Evolutionary conservation across 2,888 invertebrate species (phyloP), one percentile per base, ranked within the genome.

Genomic region (Heliconius ismenius): DNA sequence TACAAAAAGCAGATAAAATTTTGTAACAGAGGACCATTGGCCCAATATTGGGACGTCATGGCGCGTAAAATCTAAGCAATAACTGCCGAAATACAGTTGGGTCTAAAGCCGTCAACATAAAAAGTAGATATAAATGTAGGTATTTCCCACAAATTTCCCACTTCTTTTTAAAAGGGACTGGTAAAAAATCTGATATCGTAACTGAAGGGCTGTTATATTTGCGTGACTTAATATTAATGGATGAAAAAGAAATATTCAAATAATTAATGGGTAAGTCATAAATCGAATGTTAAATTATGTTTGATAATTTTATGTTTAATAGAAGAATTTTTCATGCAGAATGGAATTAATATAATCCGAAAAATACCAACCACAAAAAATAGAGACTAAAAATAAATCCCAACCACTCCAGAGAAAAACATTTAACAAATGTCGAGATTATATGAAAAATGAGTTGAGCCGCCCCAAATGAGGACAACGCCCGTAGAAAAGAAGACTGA

Each of bases 361-460:
- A 70, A 58, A n/a, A 54, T 49, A 21, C 21, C 15, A 43, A 43
- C 6, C 18, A 49, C 28, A 21, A n/a, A n/a, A 69, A n/a, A 32
- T 70, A 70, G 9, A 58, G 6, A 28, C 13, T 32, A n/a, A 6
- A 54, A n/a, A 32, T 0, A 28, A 28, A 28, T 60, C 36, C 13
- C 26, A 28, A 43, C 39, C 26, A 9, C 73, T 43, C 43, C 7
- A 63, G 62, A 63, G 11, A 6, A 73, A 39, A 43, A 73, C 26
- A 26, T 73, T 62, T 62, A 39, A 73, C 43, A 62, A 62, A 73
- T 73, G 63, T 63, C 28, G 11, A 73, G 73, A 73, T 73, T 39
- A 73, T 63, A 73, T 73, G 62, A 73, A 73, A 73, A 63, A 73
- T 63, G 24, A 73, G 43, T 73, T 73, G 36, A 73, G 62, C 73